Evolutionary conservation across 1,140 invertebrate genomes (phyloP).

Genomic region (Penaeus vannamei): DNA sequence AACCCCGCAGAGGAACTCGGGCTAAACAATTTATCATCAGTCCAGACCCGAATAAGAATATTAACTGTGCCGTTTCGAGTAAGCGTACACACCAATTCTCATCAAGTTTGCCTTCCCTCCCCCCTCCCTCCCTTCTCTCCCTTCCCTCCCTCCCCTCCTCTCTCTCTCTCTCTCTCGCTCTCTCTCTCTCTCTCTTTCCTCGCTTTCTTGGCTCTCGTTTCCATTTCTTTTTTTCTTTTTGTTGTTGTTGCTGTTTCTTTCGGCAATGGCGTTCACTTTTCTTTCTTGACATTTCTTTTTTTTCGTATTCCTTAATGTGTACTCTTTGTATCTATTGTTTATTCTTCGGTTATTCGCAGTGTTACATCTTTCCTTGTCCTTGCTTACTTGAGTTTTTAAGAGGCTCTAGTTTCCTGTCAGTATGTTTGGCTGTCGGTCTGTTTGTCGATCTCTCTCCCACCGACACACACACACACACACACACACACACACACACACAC

Average conservation of each 20-base stretch:
- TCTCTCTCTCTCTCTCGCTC: not conserved
- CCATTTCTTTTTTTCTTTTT: not conserved
- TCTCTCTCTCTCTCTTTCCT: not conserved
- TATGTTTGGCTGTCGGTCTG: no score
- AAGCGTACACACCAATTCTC: constrained; percentile 36
- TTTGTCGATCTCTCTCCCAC: no score
- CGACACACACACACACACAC: no score
- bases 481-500: no score
- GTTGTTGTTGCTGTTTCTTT: not conserved
- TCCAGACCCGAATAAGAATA: constrained; percentile 45
- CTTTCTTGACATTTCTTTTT: not conserved
- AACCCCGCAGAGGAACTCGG: no score
- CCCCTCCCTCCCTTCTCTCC: not conserved
- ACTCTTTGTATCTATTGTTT: not conserved
- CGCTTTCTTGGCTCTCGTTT: not conserved
- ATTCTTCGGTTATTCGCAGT: not conserved
- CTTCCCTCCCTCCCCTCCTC: not conserved
- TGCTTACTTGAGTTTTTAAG: no score
- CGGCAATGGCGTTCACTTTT: not conserved
- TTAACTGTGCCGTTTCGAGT: constrained; percentile 48
- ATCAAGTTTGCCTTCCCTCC: not conserved
- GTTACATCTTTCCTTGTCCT: no score
- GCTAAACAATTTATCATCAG: constrained; percentile 20
- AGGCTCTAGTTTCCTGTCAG: no score
- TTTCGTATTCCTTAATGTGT: not conserved